These are phyloP conservation scores for Rhynchomys soricoides DNA, from an alignment of 2,113 vertebrate species.

Conservation along the genomic window DNA sequence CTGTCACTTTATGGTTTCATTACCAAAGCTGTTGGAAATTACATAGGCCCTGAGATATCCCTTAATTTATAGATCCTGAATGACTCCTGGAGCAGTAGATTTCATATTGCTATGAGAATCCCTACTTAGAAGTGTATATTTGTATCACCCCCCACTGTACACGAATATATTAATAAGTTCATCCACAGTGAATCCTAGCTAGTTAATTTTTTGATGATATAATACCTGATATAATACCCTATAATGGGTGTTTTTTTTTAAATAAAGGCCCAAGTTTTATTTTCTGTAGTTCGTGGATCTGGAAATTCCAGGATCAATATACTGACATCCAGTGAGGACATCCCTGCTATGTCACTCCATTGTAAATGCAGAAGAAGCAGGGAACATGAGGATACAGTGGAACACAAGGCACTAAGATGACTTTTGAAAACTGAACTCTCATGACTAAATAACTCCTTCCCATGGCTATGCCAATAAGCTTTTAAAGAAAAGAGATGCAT, in stretches of 20 bases:
- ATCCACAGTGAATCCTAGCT: not conserved
- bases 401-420: not conserved
- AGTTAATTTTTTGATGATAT: not conserved
- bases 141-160: not conserved
- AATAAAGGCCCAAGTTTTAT: not conserved
- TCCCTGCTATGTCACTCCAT: not conserved
- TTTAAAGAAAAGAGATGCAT: not conserved
- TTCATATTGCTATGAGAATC: not conserved
- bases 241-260: not conserved
- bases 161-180: not conserved
- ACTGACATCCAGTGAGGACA: not conserved
- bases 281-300: not conserved
- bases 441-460: no score
- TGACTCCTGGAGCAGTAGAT: not conserved
- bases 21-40: not conserved
- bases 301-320: not conserved
- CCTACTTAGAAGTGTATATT: not conserved
- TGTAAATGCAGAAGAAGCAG: not conserved
- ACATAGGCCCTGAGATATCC: not conserved
- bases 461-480: no score
- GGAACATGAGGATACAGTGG: not conserved
- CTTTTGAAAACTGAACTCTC: not conserved
- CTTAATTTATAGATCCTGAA: slow-evolving; percentile 33
- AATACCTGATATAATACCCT: no score
- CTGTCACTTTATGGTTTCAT: slow-evolving; percentile 31